A percentile compares a stretch with the other conserved stretches of the same genome.
These are phyloP conservation scores for Zygaena filipendulae DNA, from an alignment of 2,888 invertebrate genomes.

Conservation along the genomic window DNA sequence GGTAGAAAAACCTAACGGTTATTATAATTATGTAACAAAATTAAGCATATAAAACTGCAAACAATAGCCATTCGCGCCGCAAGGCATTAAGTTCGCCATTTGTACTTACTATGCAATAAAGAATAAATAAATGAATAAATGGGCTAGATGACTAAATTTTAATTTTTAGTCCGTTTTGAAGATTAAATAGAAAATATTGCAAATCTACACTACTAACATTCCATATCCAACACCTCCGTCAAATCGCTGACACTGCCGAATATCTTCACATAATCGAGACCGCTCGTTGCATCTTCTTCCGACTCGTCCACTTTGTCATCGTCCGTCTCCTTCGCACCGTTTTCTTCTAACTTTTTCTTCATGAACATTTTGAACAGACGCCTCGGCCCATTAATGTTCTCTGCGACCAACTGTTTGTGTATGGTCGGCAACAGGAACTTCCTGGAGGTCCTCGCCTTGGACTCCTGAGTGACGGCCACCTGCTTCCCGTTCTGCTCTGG, in stretches of 20 bases:
- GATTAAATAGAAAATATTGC: no score
- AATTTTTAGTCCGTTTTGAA: no score
- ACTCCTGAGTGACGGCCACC: slow-evolving; percentile 20
- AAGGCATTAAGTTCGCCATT: no score
- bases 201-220: no score
- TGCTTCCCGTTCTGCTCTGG: slow-evolving; percentile 6
- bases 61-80: no score
- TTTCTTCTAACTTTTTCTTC: slow-evolving; percentile 11
- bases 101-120: no score
- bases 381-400: slow-evolving; percentile 18
- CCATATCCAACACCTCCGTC: slow-evolving; percentile 41
- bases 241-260: slow-evolving; percentile 48
- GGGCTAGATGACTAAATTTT: no score
- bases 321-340: slow-evolving; percentile 5
- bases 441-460: slow-evolving; percentile 21
- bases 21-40: no score
- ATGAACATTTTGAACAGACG: slow-evolving; percentile 26
- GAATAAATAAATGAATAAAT: no score
- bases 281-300: background rate
- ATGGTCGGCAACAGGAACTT: slow-evolving; percentile 33
- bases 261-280: slow-evolving; percentile 30
- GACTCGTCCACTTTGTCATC: background rate
- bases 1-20: slow-evolving; percentile 2
- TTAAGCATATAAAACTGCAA: no score
- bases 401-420: slow-evolving; percentile 21